Evolutionary conservation across 2,888 invertebrate species (phyloP), one percentile per base, ranked within the genome.

Genomic region (Diloba caeruleocephala): DNA sequence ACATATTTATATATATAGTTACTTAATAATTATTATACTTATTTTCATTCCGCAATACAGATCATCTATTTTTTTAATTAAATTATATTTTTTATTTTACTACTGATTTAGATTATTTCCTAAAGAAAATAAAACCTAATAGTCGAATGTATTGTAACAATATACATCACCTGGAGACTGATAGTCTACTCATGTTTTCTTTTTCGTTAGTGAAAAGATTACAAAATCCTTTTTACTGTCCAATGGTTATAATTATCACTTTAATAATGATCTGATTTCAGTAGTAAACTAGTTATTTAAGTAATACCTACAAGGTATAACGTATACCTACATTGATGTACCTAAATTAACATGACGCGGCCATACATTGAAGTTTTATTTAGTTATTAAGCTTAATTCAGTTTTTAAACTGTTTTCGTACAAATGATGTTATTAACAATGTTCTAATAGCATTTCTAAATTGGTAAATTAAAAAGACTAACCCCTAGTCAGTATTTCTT

Each of bases 401-500:
- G 32, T 34, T 29, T n/a, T 32, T 41, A 10, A 28, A 62, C 21
- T 56, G 36, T 50, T 50, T 48, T 13, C 53, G 61, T 67, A 68
- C 64, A 75, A 69, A 66, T 67, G 52, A 33, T 51, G 48, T 45
- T 65, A 36, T 60, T 54, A 64, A 64, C 36, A 44, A 52, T 50
- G 21, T 67, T 52, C 32, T 60, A 71, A 68, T 32, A 23, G 41
- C 46, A 43, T 63, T 56, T 56, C 51, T 43, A 48, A 63, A 58
- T 68, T 66, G 34, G 28, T 57, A 41, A 70, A 69, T 61, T 69
- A 62, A 75, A 72, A 79, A 82, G 81, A 82, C 84, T 87, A 85
- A 87, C 77, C 57, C 70, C 85, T 87, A 87, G 86, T 87, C 84
- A 84, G 83, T 81, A 67, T 37, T 57, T 58, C 31, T 34, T 28